A percentile compares a stretch with the other conserved stretches of the same genome.
These are phyloP conservation scores for Microtus pennsylvanicus DNA, from an alignment of 2,113 vertebrate genomes.

Conservation along the genomic window DNA sequence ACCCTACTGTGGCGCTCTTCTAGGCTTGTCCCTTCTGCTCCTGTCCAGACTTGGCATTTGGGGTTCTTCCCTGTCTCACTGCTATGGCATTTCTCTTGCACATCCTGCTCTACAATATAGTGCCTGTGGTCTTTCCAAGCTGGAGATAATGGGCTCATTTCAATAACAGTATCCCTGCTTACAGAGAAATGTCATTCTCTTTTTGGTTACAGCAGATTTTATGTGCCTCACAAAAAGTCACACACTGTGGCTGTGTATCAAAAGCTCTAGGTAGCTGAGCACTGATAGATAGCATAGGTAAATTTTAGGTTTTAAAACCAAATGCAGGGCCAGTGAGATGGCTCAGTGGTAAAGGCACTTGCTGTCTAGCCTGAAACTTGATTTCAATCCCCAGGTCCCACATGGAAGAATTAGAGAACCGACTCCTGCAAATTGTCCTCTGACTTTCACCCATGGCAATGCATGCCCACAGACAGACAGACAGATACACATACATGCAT, in stretches of 20 bases:
- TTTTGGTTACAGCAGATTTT: conserved; percentile 9
- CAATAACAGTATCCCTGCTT: background rate
- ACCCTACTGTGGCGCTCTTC: background rate
- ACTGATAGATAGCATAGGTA: conserved; percentile 28
- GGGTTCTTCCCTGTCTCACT: background rate
- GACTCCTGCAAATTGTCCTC: background rate
- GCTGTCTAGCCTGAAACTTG: background rate
- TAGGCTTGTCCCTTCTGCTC: background rate
- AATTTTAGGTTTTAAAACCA: conserved; percentile 56
- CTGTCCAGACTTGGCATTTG: background rate
- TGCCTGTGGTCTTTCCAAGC: background rate
- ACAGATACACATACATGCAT: background rate
- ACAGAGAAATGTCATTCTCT: background rate
- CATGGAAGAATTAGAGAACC: background rate
- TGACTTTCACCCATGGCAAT: background rate
- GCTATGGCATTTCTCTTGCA: conserved; percentile 27
- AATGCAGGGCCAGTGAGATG: background rate
- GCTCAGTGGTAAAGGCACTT: background rate
- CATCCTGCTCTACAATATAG: background rate
- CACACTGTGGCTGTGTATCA: background rate
- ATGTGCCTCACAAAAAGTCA: conserved; percentile 2
- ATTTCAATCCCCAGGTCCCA: background rate
- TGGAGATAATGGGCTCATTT: background rate
- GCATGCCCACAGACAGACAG: background rate
- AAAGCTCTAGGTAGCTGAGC: conserved; percentile 31